Evolutionary conservation across 2,113 vertebrate genomes (phyloP).

Genomic region (Gracilinanus agilis): DNA sequence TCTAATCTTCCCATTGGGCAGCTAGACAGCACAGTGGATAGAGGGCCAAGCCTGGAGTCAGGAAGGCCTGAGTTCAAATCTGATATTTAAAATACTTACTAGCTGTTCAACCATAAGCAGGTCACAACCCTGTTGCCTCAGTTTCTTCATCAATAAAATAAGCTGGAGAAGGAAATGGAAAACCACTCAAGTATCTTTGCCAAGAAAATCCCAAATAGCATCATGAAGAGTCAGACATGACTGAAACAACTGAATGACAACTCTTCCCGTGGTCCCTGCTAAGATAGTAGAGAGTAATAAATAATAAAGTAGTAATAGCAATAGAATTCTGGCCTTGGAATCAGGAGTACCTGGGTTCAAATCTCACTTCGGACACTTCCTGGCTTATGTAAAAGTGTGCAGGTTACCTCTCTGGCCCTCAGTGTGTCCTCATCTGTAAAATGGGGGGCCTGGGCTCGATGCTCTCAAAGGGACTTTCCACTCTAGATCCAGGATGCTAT

Average conservation of each 20-base stretch:
- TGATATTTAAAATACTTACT: no score
- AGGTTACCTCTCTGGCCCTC: background rate
- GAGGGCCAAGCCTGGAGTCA: no score
- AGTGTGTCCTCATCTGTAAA: background rate
- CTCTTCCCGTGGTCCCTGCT: background rate
- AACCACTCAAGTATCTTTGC: no score
- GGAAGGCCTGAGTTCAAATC: no score
- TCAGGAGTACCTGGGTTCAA: no score
- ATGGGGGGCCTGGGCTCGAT: background rate
- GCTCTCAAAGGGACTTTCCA: background rate
- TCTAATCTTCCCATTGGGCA: background rate
- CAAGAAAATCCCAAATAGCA: no score
- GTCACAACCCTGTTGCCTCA: no score
- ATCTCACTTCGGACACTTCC: background rate
- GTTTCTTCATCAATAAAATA: no score
- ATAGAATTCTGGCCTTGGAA: background rate
- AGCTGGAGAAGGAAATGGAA: no score
- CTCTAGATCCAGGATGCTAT: background rate
- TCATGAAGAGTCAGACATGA: no score
- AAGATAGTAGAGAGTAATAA: background rate
- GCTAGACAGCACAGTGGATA: no score
- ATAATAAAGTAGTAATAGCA: background rate
- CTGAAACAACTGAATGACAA: background rate
- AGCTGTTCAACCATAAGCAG: no score
- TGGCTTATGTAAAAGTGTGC: background rate